Evolutionary conservation across 2,888 invertebrate species (phyloP).

Genomic region (Drosophila yooni): DNA sequence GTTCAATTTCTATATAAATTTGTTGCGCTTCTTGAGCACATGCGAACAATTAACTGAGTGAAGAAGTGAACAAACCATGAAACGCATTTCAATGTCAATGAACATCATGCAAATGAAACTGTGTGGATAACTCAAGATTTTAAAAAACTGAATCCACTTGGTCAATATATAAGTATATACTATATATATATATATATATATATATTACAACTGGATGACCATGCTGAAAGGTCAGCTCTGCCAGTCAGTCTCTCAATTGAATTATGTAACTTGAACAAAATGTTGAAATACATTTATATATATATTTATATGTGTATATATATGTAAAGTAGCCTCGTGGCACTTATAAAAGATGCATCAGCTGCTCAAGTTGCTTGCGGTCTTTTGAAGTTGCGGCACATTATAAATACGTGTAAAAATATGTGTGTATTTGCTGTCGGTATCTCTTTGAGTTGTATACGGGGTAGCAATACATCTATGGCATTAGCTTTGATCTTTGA

Average conservation of each 20-base stretch:
- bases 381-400: conserved; percentile 45
- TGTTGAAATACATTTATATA: conserved; percentile 30
- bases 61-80: conserved; percentile 76
- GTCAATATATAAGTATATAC: conserved; percentile 1
- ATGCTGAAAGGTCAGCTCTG: conserved; percentile 53
- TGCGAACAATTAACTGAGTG: conserved; percentile 58
- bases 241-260: conserved; percentile 48
- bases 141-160: conserved; percentile 26
- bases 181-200: neutral
- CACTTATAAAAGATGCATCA: conserved; percentile 35
- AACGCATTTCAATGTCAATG: conserved; percentile 76
- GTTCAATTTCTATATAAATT: conserved; percentile 41
- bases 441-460: conserved; percentile 40
- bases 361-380: conserved; percentile 47
- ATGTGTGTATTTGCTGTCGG: conserved; percentile 29
- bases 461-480: conserved; percentile 27
- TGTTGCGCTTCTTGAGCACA: conserved; percentile 43
- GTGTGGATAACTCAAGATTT: conserved; percentile 33
- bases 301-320: neutral
- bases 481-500: conserved; percentile 65
- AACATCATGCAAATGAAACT: conserved; percentile 61
- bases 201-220: too few species aligned
- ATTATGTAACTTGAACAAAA: conserved; percentile 66
- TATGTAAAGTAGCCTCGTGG: conserved; percentile 55
- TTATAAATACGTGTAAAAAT: conserved; percentile 19